Evolutionary conservation across 2,888 invertebrate genomes (phyloP).

Genomic region (Campoplex capitator): DNA sequence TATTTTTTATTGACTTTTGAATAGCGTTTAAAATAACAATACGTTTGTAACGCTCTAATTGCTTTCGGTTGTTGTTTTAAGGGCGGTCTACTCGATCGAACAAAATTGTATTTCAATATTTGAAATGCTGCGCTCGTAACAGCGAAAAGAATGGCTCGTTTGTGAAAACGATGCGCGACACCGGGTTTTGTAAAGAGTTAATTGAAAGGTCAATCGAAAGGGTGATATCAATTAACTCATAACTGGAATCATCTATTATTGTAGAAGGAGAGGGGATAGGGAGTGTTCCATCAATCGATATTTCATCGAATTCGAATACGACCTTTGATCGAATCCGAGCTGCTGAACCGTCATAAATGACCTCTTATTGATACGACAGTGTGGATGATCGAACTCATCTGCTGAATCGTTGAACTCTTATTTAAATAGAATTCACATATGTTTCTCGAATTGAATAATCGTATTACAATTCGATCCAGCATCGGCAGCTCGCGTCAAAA

Average conservation of each 20-base stretch:
- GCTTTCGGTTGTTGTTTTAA: too few species aligned
- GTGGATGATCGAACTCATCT: not conserved
- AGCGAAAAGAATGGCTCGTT: not conserved
- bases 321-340: not conserved
- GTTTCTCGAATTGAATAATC: not conserved
- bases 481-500: not conserved
- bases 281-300: not conserved
- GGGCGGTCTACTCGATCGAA: too few species aligned
- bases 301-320: not conserved
- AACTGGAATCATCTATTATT: not conserved
- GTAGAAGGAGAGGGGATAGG: not conserved
- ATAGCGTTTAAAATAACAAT: not conserved
- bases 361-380: too few species aligned
- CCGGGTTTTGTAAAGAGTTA: not conserved
- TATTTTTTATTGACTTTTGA: not conserved
- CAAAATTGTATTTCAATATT: not conserved
- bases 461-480: too few species aligned
- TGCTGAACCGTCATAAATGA: too few species aligned
- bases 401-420: not conserved
- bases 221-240: not conserved
- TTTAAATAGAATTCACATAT: not conserved
- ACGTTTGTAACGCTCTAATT: too few species aligned
- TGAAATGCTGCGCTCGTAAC: not conserved
- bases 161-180: not conserved
- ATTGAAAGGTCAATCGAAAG: not conserved